Base-by-base conservation (phyloP, 2,113 vertebrate species). In the Amazona vittata region DNA sequence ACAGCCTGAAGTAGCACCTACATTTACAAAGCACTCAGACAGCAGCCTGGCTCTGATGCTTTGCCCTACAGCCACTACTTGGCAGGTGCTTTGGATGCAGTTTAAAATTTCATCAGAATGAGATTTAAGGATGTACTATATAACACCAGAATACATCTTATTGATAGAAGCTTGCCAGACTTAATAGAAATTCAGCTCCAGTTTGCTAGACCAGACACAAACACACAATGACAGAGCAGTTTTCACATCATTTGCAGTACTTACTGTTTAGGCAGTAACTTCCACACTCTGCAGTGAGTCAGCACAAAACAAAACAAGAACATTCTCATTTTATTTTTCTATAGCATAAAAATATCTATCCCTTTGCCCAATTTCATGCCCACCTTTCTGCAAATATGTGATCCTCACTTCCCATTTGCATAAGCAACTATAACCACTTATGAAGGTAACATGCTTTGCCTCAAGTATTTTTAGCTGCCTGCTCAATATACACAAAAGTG, bases 191-290 rank as follows among this genome's bases (percentile, higher is more conserved):
- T 46, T n/a, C 17, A 71, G 53, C 76, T 71, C 18, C 64, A 86
- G 74, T 46, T 83, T 53, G 46, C 62, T 29, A 65, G 44, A 92
- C 52, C 67, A 96, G 75, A 62, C 39, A 77, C 39, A 96, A 89
- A 95, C 13, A 2, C 12, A 71, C 28, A 55, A 33, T 94, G 86
- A 95, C 95, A 74, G 82, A 65, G 93, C 25, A 86, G 1, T 90
- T 88, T 81, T 68, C 82, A 62, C 25, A 24, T 47, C 11, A 50
- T 62, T 93, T 43, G 33, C 52, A 95, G 75, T 98, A 99, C 99
- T 99, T 99, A 99, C 99, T 99, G 97, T 99, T 99, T 90, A 99
- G 97, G 98, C 99, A 99, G 97, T 99, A 99, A 98, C 99, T 99
- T 95, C 99, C 99, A 98, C 99, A 99, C 92, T 99, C 99, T 99